Evolutionary conservation across 2,797 vertebrate species (phyloP).

Genomic region (Labeo calbasu): DNA sequence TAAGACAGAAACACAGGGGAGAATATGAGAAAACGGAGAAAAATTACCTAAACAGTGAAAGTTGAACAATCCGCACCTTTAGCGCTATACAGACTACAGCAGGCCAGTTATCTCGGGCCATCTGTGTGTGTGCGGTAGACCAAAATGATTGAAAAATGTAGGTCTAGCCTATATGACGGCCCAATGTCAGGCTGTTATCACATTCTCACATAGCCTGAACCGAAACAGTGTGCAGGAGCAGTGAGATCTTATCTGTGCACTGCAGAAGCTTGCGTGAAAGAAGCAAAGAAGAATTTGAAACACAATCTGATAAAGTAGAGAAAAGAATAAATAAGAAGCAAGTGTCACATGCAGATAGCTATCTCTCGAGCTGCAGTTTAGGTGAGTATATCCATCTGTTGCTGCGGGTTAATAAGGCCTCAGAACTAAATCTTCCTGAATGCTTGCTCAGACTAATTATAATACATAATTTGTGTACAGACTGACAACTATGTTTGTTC

Average conservation of each 20-base stretch:
- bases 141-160: slow-evolving; percentile 24
- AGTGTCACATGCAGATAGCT: slow-evolving; percentile 23
- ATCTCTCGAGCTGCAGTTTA: not conserved
- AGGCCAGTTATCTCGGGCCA: slow-evolving; percentile 16
- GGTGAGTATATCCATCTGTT: not conserved
- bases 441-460: not conserved
- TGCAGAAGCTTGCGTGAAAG: slow-evolving; percentile 39
- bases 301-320: slow-evolving; percentile 27
- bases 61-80: slow-evolving; percentile 6
- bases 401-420: slow-evolving; percentile 9
- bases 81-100: not conserved
- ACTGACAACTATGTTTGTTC: slow-evolving; percentile 6
- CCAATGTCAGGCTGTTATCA: slow-evolving; percentile 25
- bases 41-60: slow-evolving; percentile 12
- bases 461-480: slow-evolving; percentile 11
- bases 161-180: not conserved
- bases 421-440: not conserved
- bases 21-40: not conserved
- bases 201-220: slow-evolving; percentile 20
- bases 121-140: slow-evolving; percentile 23
- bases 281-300: slow-evolving; percentile 22
- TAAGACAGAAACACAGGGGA: not conserved
- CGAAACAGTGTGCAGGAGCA: slow-evolving; percentile 21
- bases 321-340: slow-evolving; percentile 4
- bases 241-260: slow-evolving; percentile 39